Base-by-base conservation (phyloP, 2,797 vertebrate species). In the Neosilurus mollespiculum region DNA sequence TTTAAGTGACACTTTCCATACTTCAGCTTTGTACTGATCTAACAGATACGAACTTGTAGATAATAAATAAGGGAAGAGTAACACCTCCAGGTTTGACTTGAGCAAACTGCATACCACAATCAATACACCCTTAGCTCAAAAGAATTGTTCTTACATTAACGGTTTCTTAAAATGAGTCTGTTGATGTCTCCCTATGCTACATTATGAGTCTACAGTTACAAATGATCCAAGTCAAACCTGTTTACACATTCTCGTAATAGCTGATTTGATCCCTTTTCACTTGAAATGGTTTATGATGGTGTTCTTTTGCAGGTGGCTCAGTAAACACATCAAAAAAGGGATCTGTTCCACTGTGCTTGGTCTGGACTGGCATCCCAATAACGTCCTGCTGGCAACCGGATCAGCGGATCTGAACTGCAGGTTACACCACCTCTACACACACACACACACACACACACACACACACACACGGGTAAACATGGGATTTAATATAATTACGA, bases 361-460 rank as follows among this genome's bases (percentile, higher is more conserved):
- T 90, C 91, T 95, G 87, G 91, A 94, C 89, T 94, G 94, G 96
- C 95, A 95, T 87, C 95, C 95, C 61, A 95, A 96, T 91, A 96
- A 97, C 90, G 92, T 94, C 87, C 92, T 96, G 0, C 89, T 94
- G 89, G 94, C 94, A 9, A 87, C 93, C 2, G 95, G 95, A 12
- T 92, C 93, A 14, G 94, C 94, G 9, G 90, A 94, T 87, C 86
- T 96, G 58, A 91, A 95, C 91, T 95, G 95, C 95, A 94, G 95
- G 95, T 94, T 80, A 89, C 87, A 86, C n/a, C 3, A 70, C 22
- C 67, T 70, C 67, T 80, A 16, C 20, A 69, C 12, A 34, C 9
- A 15, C 26, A 18, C 15, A 37, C 66, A 1, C 11, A 37, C 66
- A 69, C 26, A 59, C 56, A 59, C 56, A 56, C 37, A 66, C 24